Evolutionary conservation across 2,888 invertebrate genomes (phyloP), one percentile per base, ranked within the genome.

Genomic region (Athetis lepigone): DNA sequence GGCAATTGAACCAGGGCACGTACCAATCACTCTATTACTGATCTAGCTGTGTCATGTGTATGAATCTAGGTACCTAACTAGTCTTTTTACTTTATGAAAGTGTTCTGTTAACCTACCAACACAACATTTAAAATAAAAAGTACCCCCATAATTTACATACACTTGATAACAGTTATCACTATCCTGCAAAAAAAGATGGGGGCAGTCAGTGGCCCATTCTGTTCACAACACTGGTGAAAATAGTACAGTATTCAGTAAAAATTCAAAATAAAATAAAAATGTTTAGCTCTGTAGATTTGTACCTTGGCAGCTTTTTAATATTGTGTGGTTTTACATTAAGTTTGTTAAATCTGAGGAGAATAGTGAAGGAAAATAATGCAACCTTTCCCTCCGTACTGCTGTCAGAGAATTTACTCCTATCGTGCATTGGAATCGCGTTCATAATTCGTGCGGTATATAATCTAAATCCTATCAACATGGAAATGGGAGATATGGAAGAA

Each of bases 91-190:
- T 66, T 73, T 75, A 74, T 77, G 62, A 58, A 61, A 63, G 39
- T 42, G 51, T 46, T 67, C 18, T 19, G 51, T 68, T 67, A 59
- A 54, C 52, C 36, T 61, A 62, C 69, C 18, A 69, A 59, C 47
- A 65, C 16, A 0, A 55, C 50, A 59, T 52, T 70, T 75, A 27
- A 86, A 85, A 88, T 75, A 27, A 86, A 85, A 88, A 86, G 84
- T 37, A 74, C 93, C 94, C 92, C 85, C 79, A 94, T 94, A 85
- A 87, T 93, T 93, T 88, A 88, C 91, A 91, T 88, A 84, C 29
- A 70, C 13, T 85, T 87, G 86, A 85, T 88, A 88, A 80, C 72
- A 56, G 66, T 62, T 87, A 87, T 87, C 84, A 76, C 69, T 64
- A 49, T 62, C 67, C 66, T 70, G 80, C 76, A 74, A 85, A 69